Evolutionary conservation across 2,797 vertebrate species (phyloP).

Genomic region (Halcyon badia): DNA sequence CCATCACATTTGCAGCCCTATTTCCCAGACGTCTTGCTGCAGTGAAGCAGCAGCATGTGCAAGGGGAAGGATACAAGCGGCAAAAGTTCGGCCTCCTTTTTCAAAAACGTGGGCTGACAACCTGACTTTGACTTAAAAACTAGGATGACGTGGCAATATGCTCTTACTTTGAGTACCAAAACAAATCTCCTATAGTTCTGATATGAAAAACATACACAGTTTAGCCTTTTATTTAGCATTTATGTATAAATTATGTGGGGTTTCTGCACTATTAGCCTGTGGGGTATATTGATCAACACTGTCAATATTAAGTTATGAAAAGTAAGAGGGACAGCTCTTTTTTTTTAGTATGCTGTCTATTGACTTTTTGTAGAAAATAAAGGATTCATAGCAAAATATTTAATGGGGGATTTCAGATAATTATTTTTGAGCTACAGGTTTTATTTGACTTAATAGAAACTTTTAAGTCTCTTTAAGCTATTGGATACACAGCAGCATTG

Average conservation of each 20-base stretch:
- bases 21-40: not conserved
- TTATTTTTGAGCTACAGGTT: constrained; percentile 16
- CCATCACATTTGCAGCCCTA: rapidly evolving
- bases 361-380: not conserved
- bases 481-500: not conserved
- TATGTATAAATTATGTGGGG: not conserved
- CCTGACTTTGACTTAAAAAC: not conserved
- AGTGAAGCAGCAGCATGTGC: rapidly evolving
- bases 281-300: not conserved
- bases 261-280: not conserved
- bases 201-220: not conserved
- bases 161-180: not conserved
- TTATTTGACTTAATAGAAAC: not conserved
- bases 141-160: not conserved
- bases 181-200: not conserved
- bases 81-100: not conserved
- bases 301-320: not conserved
- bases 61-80: not conserved
- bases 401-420: not conserved
- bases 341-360: not conserved
- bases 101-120: not conserved
- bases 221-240: constrained; percentile 3
- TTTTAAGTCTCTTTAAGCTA: not conserved
- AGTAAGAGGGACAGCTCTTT: not conserved
- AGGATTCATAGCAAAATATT: not conserved